Percentiles rank a stretch among this genome's conserved stretches.
phyloP scores from a whole-genome alignment of 2,113 vertebrate genomes.

The Chaetura pelagica region DNA sequence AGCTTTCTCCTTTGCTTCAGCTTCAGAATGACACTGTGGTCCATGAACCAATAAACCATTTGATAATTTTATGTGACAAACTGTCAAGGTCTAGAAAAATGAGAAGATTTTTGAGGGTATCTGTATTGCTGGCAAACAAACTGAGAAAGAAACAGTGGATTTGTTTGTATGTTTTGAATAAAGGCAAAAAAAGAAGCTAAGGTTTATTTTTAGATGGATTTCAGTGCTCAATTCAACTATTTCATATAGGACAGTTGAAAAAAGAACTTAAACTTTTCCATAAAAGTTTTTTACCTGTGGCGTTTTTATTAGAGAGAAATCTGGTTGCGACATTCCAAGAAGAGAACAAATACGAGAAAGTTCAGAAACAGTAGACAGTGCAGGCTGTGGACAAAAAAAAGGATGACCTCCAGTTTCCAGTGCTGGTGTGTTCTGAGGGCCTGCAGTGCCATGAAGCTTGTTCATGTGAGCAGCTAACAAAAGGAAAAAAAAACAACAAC shows the following conservation, averaged over 20 bases:
- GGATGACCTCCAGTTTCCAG: constrained; percentile 66
- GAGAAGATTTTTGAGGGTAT: neutral
- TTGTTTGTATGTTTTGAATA: neutral
- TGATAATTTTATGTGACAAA: constrained; percentile 93
- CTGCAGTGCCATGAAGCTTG: constrained; percentile 69
- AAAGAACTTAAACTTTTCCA: neutral
- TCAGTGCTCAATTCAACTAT: neutral
- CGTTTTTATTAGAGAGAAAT: constrained; percentile 88
- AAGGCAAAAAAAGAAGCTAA: neutral
- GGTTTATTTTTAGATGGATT: neutral
- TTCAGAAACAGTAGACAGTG: constrained; percentile 83
- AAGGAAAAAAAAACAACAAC: neutral
- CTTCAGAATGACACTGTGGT: constrained; percentile 91
- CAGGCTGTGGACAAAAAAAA: constrained; percentile 62
- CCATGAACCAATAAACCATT: constrained; percentile 90
- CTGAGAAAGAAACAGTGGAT: neutral
- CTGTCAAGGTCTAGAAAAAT: constrained; percentile 82
- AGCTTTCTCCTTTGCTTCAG: constrained; percentile 94
- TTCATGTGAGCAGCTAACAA: constrained; percentile 84
- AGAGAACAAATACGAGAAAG: constrained; percentile 86
- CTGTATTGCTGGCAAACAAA: neutral
- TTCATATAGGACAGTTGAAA: neutral
- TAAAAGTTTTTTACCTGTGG: constrained; percentile 83
- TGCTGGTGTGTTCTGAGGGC: constrained; percentile 55
- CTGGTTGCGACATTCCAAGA: constrained; percentile 90